A percentile compares a stretch with the other conserved stretches of the same genome.
Evolutionary conservation across 2,888 invertebrate species (phyloP).

Genomic region (Mystacides longicornis): DNA sequence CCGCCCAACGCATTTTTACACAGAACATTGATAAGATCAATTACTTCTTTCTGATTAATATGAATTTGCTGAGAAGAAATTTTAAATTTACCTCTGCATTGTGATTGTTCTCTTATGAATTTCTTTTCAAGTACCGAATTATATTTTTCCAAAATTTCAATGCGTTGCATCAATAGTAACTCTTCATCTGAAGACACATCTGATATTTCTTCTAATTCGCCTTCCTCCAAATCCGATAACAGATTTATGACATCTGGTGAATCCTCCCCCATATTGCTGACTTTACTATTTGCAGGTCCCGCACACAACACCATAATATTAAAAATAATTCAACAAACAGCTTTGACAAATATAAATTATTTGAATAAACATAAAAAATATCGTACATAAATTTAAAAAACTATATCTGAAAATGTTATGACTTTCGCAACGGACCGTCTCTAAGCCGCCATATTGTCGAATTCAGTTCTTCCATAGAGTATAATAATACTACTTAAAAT

Average conservation of each 20-base stretch:
- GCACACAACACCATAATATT: background rate
- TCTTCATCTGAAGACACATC: conserved; percentile 48
- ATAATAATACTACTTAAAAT: no score
- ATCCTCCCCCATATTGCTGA: background rate
- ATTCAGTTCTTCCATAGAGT: no score
- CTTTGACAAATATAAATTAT: background rate
- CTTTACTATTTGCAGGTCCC: background rate
- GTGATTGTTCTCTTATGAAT: conserved; percentile 34
- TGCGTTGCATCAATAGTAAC: conserved; percentile 39
- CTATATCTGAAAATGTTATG: no score
- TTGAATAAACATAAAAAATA: background rate
- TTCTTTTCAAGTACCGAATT: conserved; percentile 46
- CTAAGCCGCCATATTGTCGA: background rate
- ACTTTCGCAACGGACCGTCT: background rate
- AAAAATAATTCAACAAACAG: background rate
- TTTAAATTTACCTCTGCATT: conserved; percentile 32
- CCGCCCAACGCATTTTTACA: no score
- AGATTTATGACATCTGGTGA: conserved; percentile 11
- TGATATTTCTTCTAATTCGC: conserved; percentile 42
- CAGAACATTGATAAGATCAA: no score
- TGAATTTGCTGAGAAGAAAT: no score
- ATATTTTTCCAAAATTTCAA: conserved; percentile 44
- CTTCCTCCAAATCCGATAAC: conserved; percentile 41
- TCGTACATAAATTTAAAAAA: no score
- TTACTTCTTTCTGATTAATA: no score